These are phyloP conservation scores for Oxyruncus cristatus DNA, from an alignment of 2,113 vertebrate genomes.

Conservation along the genomic window DNA sequence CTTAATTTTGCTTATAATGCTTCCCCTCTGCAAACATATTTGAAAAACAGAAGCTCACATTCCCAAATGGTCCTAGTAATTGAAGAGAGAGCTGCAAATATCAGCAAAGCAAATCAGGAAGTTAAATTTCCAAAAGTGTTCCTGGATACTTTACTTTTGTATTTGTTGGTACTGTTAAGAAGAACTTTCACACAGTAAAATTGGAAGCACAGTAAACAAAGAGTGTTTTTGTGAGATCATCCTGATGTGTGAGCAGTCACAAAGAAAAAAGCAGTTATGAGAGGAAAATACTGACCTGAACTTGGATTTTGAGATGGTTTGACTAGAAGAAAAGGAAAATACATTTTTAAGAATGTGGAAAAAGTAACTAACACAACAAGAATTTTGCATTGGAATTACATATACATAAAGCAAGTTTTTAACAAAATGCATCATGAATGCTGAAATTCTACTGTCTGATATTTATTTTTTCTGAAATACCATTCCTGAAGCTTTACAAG, in stretches of 20 bases:
- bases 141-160: not conserved
- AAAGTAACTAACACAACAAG: not conserved
- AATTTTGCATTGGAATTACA: not conserved
- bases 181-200: not conserved
- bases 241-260: not conserved
- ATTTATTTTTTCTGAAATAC: not conserved
- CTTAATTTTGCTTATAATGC: not conserved
- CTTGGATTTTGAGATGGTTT: conserved; percentile 97
- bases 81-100: not conserved
- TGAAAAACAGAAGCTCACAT: not conserved
- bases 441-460: not conserved
- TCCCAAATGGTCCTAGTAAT: not conserved
- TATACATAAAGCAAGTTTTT: not conserved
- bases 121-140: not conserved
- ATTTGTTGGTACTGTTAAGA: not conserved
- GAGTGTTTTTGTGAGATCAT: not conserved
- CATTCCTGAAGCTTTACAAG: not conserved
- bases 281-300: conserved; percentile 89
- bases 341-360: not conserved
- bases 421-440: not conserved
- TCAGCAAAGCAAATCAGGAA: not conserved
- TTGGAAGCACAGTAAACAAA: not conserved
- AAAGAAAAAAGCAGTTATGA: not conserved
- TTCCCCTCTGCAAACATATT: not conserved
- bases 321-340: conserved; percentile 81